These are phyloP conservation scores for Pantelozetes paolii DNA, from an alignment of 2,888 invertebrate genomes.

Conservation along the genomic window DNA sequence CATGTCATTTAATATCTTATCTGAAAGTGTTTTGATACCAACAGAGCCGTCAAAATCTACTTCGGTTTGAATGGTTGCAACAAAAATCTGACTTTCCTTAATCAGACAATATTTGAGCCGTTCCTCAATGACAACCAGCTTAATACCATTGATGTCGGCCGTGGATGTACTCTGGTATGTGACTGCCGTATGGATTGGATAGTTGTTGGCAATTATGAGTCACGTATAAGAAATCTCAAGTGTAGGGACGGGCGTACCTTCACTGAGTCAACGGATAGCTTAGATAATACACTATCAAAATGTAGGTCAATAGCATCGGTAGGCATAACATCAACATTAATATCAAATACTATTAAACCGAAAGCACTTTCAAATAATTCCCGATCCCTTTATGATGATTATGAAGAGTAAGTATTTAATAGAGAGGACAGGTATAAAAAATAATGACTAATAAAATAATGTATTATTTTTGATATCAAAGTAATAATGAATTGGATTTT, in stretches of 20 bases:
- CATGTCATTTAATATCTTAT: not conserved
- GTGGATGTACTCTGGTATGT: constrained; percentile 33
- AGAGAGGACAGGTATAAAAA: no score
- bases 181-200: constrained; percentile 37
- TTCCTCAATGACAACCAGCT: constrained; percentile 26
- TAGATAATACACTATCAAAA: not conserved
- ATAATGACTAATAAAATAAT: not conserved
- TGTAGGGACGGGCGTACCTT: not conserved
- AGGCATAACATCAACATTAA: not conserved
- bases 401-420: no score
- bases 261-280: not conserved
- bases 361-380: not conserved
- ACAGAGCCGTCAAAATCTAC: constrained; percentile 30
- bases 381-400: not conserved
- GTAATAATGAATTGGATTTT: not conserved
- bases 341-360: not conserved
- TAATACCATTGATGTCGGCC: constrained; percentile 33
- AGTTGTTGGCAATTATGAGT: not conserved
- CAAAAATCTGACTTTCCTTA: not conserved
- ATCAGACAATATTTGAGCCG: constrained; percentile 37
- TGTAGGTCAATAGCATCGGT: not conserved
- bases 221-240: constrained; percentile 27
- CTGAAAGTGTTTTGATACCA: not conserved
- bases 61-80: constrained; percentile 35
- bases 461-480: constrained; percentile 1